phyloP scores from a whole-genome alignment of 2,888 invertebrate species.

The Dione juno region DNA sequence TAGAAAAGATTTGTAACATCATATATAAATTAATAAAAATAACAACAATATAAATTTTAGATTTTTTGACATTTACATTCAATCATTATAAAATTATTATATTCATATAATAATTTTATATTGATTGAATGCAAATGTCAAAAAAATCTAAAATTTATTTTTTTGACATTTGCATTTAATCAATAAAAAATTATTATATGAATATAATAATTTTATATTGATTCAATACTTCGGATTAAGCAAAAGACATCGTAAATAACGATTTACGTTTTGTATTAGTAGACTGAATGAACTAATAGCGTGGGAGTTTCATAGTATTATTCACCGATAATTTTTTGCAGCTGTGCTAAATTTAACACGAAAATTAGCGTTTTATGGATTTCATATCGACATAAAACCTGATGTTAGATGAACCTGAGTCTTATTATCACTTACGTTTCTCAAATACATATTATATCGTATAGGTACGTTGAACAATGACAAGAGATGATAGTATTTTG shows the following conservation, averaged over 20 bases:
- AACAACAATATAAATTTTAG: too few species aligned
- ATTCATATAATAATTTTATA: too few species aligned
- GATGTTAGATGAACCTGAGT: not conserved
- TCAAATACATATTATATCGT: not conserved
- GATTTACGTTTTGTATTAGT: conserved; percentile 23
- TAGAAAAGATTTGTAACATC: not conserved
- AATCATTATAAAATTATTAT: too few species aligned
- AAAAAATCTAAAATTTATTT: too few species aligned
- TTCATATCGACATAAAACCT: not conserved
- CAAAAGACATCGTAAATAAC: not conserved
- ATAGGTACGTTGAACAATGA: not conserved
- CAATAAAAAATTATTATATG: too few species aligned
- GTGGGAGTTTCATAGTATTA: conserved; percentile 25
- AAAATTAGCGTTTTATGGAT: conserved; percentile 29
- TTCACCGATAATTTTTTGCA: conserved; percentile 35
- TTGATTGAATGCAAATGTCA: too few species aligned
- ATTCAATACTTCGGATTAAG: not conserved
- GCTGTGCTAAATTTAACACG: conserved; percentile 42
- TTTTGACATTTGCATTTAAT: too few species aligned
- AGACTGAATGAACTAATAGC: conserved; percentile 28
- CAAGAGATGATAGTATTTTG: too few species aligned
- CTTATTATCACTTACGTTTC: not conserved
- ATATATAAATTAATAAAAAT: too few species aligned
- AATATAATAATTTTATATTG: too few species aligned
- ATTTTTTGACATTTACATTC: too few species aligned